phyloP scores from a whole-genome alignment of 2,888 invertebrate species.

The Harpalus rubripes region DNA sequence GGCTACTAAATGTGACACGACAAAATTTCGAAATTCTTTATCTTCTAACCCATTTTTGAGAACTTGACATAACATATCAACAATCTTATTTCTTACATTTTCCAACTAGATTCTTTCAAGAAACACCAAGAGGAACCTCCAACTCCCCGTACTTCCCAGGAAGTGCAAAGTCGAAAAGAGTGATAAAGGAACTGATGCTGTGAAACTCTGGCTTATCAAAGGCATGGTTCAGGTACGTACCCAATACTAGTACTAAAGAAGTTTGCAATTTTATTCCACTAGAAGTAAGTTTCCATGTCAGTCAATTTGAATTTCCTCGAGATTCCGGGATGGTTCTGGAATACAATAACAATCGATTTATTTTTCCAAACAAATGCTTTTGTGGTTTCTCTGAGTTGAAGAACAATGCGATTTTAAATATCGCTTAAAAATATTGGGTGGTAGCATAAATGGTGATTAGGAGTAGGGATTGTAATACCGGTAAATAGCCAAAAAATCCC shows the following conservation, averaged over 20 bases:
- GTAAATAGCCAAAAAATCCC: no score
- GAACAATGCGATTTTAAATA: no score
- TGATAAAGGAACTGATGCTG: constrained; percentile 71
- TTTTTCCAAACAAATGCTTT: not conserved
- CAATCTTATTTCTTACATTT: not conserved
- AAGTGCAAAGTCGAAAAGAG: constrained; percentile 65
- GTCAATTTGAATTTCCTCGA: not conserved
- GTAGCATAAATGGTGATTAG: no score
- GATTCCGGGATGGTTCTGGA: not conserved
- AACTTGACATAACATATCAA: no score
- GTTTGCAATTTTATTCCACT: constrained; percentile 6
- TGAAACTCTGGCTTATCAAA: constrained; percentile 75
- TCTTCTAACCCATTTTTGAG: no score
- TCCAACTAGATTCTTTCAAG: constrained; percentile 25
- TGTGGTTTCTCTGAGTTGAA: no score
- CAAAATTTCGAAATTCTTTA: no score
- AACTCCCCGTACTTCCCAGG: constrained; percentile 51
- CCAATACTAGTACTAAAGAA: not conserved
- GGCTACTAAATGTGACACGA: no score
- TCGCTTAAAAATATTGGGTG: no score
- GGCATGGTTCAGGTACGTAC: constrained; percentile 73
- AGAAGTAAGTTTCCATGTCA: constrained; percentile 31
- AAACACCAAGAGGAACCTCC: constrained; percentile 35
- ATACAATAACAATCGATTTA: not conserved
- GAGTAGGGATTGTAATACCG: no score